phyloP scores from a whole-genome alignment of 2,888 invertebrate species.

The Drosophila trichaetosa region DNA sequence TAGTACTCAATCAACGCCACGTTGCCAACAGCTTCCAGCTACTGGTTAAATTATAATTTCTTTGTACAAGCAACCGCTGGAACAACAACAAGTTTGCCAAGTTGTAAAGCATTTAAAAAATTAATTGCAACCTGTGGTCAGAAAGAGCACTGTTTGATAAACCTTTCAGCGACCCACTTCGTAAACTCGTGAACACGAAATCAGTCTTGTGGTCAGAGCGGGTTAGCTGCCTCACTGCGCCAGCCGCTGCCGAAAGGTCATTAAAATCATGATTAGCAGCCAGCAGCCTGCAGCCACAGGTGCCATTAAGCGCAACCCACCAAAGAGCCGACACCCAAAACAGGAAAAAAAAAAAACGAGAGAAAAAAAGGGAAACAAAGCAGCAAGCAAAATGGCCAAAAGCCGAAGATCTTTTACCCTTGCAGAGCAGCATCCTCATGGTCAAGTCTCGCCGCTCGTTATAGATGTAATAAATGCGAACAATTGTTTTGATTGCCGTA shows the following conservation, averaged over 20 bases:
- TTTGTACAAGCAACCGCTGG: slow-evolving; percentile 21
- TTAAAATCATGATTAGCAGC: slow-evolving; percentile 71
- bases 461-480: not conserved
- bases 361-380: not conserved
- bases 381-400: not conserved
- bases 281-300: slow-evolving; percentile 65
- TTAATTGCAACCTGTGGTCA: slow-evolving; percentile 63
- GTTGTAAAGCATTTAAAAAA: slow-evolving; percentile 69
- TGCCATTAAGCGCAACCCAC: slow-evolving; percentile 59
- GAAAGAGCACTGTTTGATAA: slow-evolving; percentile 43
- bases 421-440: not conserved
- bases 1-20: slow-evolving; percentile 56
- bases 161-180: slow-evolving; percentile 48
- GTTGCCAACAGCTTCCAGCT: slow-evolving; percentile 15
- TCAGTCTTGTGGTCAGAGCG: slow-evolving; percentile 4
- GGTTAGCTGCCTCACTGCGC: slow-evolving; percentile 6
- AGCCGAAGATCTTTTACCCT: not conserved
- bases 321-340: slow-evolving; percentile 1
- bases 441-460: not conserved
- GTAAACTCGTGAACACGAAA: slow-evolving; percentile 25
- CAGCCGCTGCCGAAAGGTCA: slow-evolving; percentile 55
- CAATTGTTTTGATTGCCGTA: not conserved
- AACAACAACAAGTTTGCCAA: slow-evolving; percentile 22
- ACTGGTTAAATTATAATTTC: slow-evolving; percentile 44
- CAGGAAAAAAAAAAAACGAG: not conserved